A percentile compares a stretch with the other conserved stretches of the same genome.
Conservation (phyloP, 1,140 invertebrate species). For the Scaptomyza hsui region DNA sequence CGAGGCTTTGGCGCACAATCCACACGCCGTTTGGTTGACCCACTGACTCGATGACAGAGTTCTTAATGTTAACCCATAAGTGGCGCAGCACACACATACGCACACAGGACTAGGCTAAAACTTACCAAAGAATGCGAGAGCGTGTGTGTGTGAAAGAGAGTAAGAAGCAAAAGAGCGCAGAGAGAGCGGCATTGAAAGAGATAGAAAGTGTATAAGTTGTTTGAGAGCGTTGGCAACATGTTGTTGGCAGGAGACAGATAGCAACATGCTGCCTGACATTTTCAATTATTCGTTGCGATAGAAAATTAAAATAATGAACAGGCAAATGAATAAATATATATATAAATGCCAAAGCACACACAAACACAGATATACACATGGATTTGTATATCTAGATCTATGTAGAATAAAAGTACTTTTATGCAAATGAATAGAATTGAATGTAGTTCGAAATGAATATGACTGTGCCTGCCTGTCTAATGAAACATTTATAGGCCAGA, state of each 20-base stretch:
- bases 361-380: neutral
- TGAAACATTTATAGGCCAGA: slow-evolving; percentile 29
- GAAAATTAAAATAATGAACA: slow-evolving; percentile 79
- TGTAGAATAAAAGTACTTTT: slow-evolving; percentile 9
- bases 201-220: neutral
- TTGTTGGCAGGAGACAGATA: slow-evolving; percentile 9
- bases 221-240: slow-evolving; percentile 43
- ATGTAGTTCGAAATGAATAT: slow-evolving; percentile 36
- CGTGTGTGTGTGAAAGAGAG: neutral
- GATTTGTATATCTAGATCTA: slow-evolving; percentile 24
- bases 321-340: slow-evolving; percentile 32
- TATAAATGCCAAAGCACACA: slow-evolving; percentile 1
- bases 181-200: neutral
- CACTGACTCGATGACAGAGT: slow-evolving; percentile 75
- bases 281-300: slow-evolving; percentile 68
- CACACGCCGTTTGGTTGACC: slow-evolving; percentile 53
- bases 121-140: slow-evolving; percentile 3
- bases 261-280: slow-evolving; percentile 10
- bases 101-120: slow-evolving; percentile 42
- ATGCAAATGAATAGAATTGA: slow-evolving; percentile 45
- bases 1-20: slow-evolving; percentile 14
- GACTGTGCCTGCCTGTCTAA: slow-evolving; percentile 16
- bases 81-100: slow-evolving; percentile 13
- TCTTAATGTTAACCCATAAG: slow-evolving; percentile 60
- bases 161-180: slow-evolving; percentile 1